phyloP scores from a whole-genome alignment of 2,113 vertebrate genomes.

The Labrus mixtus region DNA sequence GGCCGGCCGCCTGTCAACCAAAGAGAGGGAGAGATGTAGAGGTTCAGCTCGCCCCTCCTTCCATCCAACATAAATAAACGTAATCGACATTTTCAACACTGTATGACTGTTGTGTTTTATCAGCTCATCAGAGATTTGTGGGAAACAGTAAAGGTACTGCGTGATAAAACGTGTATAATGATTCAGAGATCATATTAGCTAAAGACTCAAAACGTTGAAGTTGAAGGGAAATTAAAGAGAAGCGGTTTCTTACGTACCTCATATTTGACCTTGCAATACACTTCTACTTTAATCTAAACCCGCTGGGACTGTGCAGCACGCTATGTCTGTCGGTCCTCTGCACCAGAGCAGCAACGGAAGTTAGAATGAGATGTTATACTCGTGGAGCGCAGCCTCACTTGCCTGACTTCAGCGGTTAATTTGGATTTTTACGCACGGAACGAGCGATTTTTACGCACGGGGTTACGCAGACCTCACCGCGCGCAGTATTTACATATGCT shows the following conservation, averaged over 20 bases:
- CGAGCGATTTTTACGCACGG: constrained; percentile 39
- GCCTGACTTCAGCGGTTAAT: not conserved
- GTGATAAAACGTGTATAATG: accelerated
- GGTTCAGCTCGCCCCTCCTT: not conserved
- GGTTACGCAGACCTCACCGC: not conserved
- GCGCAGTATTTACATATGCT: no score
- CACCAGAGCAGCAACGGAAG: constrained; percentile 41
- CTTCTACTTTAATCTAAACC: constrained; percentile 19
- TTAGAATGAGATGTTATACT: constrained; percentile 15
- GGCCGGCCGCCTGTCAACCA: not conserved
- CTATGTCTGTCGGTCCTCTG: not conserved
- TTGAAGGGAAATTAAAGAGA: not conserved
- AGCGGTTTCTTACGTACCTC: constrained; percentile 3
- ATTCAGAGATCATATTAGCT: not conserved
- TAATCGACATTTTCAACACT: not conserved
- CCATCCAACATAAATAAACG: not conserved
- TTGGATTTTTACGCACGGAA: constrained; percentile 42
- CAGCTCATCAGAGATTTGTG: not conserved
- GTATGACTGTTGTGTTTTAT: not conserved
- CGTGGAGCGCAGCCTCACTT: not conserved
- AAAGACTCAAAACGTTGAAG: not conserved
- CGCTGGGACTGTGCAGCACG: not conserved
- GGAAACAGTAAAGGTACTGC: not conserved
- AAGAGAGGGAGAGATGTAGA: not conserved
- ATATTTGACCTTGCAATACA: constrained; percentile 35